Evolutionary conservation across 2,888 invertebrate species (phyloP).

Genomic region (Chouioia cunea): DNA sequence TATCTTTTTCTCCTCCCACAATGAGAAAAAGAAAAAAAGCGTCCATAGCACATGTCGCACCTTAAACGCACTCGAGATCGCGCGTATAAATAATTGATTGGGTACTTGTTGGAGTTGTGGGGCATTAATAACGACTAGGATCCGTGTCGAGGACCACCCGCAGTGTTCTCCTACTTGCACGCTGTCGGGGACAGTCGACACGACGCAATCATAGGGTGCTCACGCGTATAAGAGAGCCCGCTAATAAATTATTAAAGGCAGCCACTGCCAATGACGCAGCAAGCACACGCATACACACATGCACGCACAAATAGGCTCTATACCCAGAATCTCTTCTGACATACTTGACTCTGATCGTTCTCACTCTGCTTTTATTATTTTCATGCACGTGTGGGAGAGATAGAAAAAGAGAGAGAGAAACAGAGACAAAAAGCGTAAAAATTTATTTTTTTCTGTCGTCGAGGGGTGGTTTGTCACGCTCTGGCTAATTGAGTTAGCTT

Average conservation of each 20-base stretch:
- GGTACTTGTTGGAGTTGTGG: slow-evolving; percentile 40
- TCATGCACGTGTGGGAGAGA: slow-evolving; percentile 12
- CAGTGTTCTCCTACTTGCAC: slow-evolving; percentile 43
- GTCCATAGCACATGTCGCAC: not conserved
- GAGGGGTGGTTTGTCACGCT: not conserved
- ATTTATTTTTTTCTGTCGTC: slow-evolving; percentile 12
- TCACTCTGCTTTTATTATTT: slow-evolving; percentile 22
- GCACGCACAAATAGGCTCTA: too few species aligned
- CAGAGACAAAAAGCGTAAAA: not conserved
- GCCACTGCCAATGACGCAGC: slow-evolving; percentile 65
- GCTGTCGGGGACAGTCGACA: slow-evolving; percentile 66
- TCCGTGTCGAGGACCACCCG: slow-evolving; percentile 67
- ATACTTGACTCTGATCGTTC: slow-evolving; percentile 12
- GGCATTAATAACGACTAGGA: slow-evolving; percentile 39
- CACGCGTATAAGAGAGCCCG: slow-evolving; percentile 49
- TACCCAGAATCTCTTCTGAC: not conserved
- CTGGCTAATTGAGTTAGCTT: slow-evolving; percentile 25
- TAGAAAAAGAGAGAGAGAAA: not conserved
- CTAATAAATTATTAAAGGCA: slow-evolving; percentile 69
- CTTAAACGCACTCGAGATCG: not conserved
- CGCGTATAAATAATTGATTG: slow-evolving; percentile 49
- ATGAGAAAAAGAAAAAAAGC: not conserved
- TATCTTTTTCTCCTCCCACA: not conserved
- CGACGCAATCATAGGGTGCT: slow-evolving; percentile 61
- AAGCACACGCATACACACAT: too few species aligned